A percentile compares a stretch with the other conserved stretches of the same genome.
phyloP scores from a whole-genome alignment of 2,113 vertebrate genomes.

The Ailuropoda melanoleuca region DNA sequence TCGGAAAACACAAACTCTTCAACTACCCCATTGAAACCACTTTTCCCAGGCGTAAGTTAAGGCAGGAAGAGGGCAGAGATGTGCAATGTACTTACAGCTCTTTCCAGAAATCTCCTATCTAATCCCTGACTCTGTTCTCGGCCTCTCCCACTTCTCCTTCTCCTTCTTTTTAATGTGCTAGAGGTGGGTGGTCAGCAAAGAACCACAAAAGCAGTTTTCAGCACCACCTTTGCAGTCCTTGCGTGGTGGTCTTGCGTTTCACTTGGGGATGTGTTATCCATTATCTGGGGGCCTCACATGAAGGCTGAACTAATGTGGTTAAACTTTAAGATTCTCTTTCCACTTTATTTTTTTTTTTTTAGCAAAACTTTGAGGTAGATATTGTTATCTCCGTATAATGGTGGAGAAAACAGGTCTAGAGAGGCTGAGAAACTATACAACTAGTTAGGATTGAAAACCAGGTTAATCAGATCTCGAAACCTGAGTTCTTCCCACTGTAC shows the following conservation, averaged over 20 bases:
- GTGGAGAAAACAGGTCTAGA: background rate
- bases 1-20: constrained; percentile 24
- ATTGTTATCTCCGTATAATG: background rate
- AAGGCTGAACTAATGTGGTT: constrained; percentile 18
- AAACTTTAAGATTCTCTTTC: constrained; percentile 13
- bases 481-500: background rate
- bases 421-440: background rate
- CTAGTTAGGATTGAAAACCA: background rate
- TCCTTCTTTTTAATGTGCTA: background rate
- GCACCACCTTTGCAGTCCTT: constrained; percentile 5
- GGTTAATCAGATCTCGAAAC: background rate
- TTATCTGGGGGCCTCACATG: constrained; percentile 12
- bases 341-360: background rate
- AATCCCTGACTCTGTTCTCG: background rate
- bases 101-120: constrained; percentile 31
- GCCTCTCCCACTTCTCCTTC: constrained; percentile 8
- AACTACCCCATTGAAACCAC: background rate
- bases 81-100: background rate
- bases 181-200: constrained; percentile 63
- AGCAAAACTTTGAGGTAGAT: background rate
- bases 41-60: constrained; percentile 36
- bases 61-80: background rate
- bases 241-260: background rate
- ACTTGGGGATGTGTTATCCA: background rate
- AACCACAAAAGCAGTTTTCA: constrained; percentile 26